A percentile compares a stretch with the other conserved stretches of the same genome.
Conservation (phyloP, 2,113 vertebrate genomes). For the Mormoops blainvillei region DNA sequence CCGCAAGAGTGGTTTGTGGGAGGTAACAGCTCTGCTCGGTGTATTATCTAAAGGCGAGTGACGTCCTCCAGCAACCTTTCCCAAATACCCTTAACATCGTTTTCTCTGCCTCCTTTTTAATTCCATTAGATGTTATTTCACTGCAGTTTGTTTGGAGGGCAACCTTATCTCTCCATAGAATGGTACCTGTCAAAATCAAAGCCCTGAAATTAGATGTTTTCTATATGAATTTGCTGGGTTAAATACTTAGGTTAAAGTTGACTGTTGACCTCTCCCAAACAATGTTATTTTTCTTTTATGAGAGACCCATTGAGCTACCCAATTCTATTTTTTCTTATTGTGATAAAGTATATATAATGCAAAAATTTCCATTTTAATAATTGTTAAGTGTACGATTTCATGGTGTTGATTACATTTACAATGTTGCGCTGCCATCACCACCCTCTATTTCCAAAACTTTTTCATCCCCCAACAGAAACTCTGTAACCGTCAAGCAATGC, state of each 20-base stretch:
- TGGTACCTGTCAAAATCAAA: constrained; percentile 5
- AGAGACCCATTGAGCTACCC: background rate
- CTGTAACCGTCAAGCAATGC: background rate
- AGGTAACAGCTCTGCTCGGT: background rate
- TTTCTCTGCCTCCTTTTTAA: background rate
- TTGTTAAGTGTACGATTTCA: background rate
- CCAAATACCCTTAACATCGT: background rate
- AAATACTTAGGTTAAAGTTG: background rate
- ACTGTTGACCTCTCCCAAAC: background rate
- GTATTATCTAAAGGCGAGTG: background rate
- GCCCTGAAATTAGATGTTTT: background rate
- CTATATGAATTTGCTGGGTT: background rate
- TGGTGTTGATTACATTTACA: background rate
- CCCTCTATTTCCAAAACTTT: background rate
- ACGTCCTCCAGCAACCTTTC: background rate
- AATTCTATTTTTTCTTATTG: background rate
- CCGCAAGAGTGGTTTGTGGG: background rate
- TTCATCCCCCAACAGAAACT: background rate
- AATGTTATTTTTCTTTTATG: background rate
- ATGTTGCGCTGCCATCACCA: background rate
- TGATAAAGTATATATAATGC: background rate
- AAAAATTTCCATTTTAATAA: background rate
- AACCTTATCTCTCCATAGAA: background rate
- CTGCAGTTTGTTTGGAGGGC: background rate
- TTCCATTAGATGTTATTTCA: background rate